Evolutionary conservation across 2,888 invertebrate species (phyloP), one percentile per base, ranked within the genome.

Genomic region (Physocephala rufipes): DNA sequence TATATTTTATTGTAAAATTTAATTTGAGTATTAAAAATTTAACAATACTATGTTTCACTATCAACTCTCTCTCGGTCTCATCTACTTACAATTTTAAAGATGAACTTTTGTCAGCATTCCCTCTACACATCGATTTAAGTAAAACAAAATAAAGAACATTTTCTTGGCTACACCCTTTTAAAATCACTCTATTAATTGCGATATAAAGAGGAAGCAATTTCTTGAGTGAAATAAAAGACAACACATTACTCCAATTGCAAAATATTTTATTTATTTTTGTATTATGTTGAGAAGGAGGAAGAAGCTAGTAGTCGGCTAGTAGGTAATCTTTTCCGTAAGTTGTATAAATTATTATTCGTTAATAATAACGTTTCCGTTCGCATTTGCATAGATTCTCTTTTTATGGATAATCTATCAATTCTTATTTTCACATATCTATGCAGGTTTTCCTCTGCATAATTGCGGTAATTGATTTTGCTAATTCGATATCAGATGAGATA

Each of bases 221-320:
- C 76, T n/a, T 78, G 78, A 80, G 74, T 79, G 79, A 81, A 81
- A 81, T 81, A 81, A 81, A 81, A 81, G 81, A 81, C 81, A 79
- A 79, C 79, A 72, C 68, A 80, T 79, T 75, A 76, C 81, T 78
- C 74, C 79, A 78, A 81, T 81, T 81, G 79, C 79, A 79, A 78
- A 76, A 79, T 76, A 77, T 80, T 80, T 81, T 81, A 79, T 79
- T 78, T 80, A 58, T 68, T 68, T 67, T 47, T 67, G 58, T 67
- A 19, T 45, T 58, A 26, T 67, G 67, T 45, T 59, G 67, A 47
- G 45, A 24, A 36, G n/a, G 28, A 51, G 53, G n/a, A n/a, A n/a
- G n/a, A n/a, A n/a, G n/a, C n/a, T n/a, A n/a, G n/a, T n/a, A n/a
- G n/a, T n/a, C n/a, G n/a, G 64, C 49, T 49, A 64, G 36, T 36